Evolutionary conservation across 2,113 vertebrate genomes (phyloP).

Genomic region (Epinephelus cyanopodus): DNA sequence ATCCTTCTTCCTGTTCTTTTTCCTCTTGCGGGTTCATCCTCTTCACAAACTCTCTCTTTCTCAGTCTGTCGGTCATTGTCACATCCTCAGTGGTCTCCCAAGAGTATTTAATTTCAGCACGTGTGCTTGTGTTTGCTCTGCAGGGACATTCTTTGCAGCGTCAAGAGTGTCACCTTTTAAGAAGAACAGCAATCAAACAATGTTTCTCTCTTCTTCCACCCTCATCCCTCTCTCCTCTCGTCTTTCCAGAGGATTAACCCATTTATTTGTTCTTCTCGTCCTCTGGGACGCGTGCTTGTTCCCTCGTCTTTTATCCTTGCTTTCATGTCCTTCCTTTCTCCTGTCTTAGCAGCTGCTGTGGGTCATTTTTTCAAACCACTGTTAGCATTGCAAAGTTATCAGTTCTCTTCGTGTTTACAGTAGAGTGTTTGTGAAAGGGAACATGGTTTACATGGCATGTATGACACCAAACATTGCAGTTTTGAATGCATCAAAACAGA

Average conservation of each 20-base stretch:
- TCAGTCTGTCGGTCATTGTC: constrained; percentile 12
- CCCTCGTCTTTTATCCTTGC: constrained; percentile 58
- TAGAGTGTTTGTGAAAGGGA: constrained; percentile 10
- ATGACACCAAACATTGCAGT: neutral
- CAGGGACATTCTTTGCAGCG: constrained; percentile 52
- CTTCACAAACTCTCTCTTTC: constrained; percentile 45
- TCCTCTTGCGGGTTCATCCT: constrained; percentile 29
- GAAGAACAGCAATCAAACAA: constrained; percentile 74
- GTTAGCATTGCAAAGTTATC: constrained; percentile 36
- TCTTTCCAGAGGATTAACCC: constrained; percentile 75
- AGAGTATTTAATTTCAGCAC: constrained; percentile 41
- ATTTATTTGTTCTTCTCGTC: constrained; percentile 61
- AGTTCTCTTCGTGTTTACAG: constrained; percentile 44
- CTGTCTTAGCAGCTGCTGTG: constrained; percentile 45
- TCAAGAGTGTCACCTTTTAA: constrained; percentile 70
- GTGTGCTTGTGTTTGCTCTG: constrained; percentile 62
- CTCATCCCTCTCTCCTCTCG: constrained; percentile 55
- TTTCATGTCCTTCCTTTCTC: constrained; percentile 61
- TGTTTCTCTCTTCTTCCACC: constrained; percentile 34
- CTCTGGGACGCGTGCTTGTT: constrained; percentile 50
- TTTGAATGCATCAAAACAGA: constrained; percentile 6
- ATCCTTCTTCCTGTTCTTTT: constrained; percentile 23
- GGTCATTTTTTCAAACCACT: constrained; percentile 24
- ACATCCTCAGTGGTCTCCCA: constrained; percentile 53
- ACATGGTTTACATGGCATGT: constrained; percentile 1